Percentiles rank a stretch among this genome's conserved stretches.
Conservation (phyloP, 2,797 vertebrate species). For the Arnoldichthys spilopterus region DNA sequence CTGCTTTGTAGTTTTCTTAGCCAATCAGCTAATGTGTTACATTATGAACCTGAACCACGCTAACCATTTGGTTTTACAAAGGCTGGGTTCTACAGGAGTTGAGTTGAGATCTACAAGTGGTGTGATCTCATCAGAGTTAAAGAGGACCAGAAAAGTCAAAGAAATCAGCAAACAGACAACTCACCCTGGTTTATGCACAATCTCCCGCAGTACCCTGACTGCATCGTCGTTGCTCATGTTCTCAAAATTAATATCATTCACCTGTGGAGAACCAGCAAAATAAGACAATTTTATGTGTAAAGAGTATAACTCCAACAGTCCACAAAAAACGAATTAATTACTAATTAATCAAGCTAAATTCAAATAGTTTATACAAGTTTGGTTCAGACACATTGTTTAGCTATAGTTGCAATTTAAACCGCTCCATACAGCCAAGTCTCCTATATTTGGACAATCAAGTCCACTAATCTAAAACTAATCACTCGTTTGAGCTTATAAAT, state of each 20-base stretch:
- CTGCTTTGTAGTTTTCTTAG: too few species aligned
- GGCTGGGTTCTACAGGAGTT: too few species aligned
- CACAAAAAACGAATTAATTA: neutral
- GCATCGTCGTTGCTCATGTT: slow-evolving; percentile 95
- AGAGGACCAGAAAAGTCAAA: too few species aligned
- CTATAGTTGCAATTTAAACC: neutral
- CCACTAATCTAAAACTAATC: neutral
- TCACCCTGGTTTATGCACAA: slow-evolving; percentile 93
- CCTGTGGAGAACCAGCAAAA: slow-evolving; percentile 67
- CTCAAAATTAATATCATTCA: slow-evolving; percentile 94
- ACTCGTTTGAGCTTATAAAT: neutral
- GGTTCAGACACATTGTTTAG: neutral
- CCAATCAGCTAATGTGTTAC: too few species aligned
- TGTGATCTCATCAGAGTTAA: too few species aligned
- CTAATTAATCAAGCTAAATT: neutral
- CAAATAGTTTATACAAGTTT: neutral
- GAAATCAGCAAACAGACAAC: slow-evolving; percentile 43
- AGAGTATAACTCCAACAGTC: neutral
- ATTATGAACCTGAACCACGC: too few species aligned
- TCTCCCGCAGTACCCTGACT: slow-evolving; percentile 88
- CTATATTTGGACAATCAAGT: neutral
- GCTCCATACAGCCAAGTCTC: neutral
- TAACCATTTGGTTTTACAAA: too few species aligned
- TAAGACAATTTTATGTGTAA: neutral
- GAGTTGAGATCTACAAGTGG: too few species aligned